These are phyloP conservation scores for Scomber colias DNA, from an alignment of 2,113 vertebrate species.

Conservation along the genomic window DNA sequence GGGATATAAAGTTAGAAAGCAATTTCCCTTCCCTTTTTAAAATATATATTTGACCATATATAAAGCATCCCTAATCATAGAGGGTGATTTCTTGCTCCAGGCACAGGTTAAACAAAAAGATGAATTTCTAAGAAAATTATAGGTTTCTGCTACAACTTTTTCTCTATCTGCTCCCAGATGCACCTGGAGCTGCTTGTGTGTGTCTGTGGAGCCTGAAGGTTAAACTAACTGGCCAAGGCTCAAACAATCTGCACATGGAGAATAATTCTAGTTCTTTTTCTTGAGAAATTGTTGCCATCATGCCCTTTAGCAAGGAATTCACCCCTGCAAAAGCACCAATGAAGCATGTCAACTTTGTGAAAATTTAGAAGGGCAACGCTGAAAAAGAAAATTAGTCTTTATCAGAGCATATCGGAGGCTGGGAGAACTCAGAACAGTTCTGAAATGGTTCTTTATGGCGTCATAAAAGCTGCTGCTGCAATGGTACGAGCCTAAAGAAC, in stretches of 20 bases:
- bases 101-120: conserved; percentile 21
- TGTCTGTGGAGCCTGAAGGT: conserved; percentile 10
- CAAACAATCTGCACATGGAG: neutral
- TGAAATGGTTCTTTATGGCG: conserved; percentile 18
- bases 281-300: too few relatives aligned
- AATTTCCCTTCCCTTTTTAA: conserved; percentile 5
- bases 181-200: neutral
- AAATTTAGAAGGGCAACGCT: neutral
- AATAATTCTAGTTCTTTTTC: neutral
- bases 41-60: neutral
- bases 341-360: neutral
- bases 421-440: neutral
- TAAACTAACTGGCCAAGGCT: neutral
- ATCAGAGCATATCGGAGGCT: neutral
- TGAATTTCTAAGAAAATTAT: conserved; percentile 33
- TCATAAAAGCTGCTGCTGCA: conserved; percentile 19
- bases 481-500: conserved; percentile 26
- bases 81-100: conserved; percentile 25
- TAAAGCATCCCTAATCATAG: conserved; percentile 25
- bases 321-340: neutral
- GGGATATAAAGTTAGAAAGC: conserved; percentile 7
- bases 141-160: conserved; percentile 5
- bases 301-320: conserved; percentile 2
- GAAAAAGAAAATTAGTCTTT: too few relatives aligned
- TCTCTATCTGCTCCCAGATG: conserved; percentile 6